A percentile compares a stretch with the other conserved stretches of the same genome.
These are phyloP conservation scores for Catalaphyllia jardinei DNA, from an alignment of 64 coral and sea anemone genomes.

Conservation along the genomic window DNA sequence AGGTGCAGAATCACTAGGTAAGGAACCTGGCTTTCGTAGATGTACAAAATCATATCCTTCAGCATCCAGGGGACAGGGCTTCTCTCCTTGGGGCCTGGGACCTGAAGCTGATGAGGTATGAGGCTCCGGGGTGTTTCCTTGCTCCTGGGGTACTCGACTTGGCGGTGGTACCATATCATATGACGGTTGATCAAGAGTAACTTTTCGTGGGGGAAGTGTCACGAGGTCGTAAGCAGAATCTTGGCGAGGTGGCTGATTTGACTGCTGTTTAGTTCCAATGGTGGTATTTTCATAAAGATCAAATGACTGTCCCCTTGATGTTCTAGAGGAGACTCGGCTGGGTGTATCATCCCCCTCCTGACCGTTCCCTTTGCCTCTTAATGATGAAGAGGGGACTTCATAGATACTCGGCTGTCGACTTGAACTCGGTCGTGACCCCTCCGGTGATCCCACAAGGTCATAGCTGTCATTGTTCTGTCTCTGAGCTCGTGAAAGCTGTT, in stretches of 20 bases:
- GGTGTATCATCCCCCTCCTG: constrained; percentile 9
- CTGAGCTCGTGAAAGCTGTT: background rate
- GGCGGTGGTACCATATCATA: background rate
- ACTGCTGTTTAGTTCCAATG: background rate
- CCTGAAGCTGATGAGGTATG: background rate
- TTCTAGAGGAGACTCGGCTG: background rate
- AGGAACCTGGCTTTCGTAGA: constrained; percentile 10
- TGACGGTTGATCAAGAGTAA: constrained; percentile 1
- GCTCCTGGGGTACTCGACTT: constrained; percentile 11
- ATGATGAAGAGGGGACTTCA: background rate
- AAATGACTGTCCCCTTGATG: background rate
- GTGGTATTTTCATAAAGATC: constrained; percentile 37
- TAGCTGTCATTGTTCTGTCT: constrained; percentile 13
- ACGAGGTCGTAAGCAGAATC: constrained; percentile 34
- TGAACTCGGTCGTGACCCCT: background rate
- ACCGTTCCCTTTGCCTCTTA: constrained; percentile 4
- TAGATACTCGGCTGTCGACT: background rate
- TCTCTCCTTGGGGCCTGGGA: background rate
- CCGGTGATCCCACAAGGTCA: constrained; percentile 43
- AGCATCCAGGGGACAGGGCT: background rate
- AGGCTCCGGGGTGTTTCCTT: background rate
- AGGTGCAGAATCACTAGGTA: constrained; percentile 8
- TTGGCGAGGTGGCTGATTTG: background rate
- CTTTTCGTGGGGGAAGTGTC: constrained; percentile 41
- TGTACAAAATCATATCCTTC: constrained; percentile 27